Percentiles rank a stretch among this genome's conserved stretches.
phyloP scores from a whole-genome alignment of 2,888 invertebrate genomes.

The Caenorhabditis sulstoni region DNA sequence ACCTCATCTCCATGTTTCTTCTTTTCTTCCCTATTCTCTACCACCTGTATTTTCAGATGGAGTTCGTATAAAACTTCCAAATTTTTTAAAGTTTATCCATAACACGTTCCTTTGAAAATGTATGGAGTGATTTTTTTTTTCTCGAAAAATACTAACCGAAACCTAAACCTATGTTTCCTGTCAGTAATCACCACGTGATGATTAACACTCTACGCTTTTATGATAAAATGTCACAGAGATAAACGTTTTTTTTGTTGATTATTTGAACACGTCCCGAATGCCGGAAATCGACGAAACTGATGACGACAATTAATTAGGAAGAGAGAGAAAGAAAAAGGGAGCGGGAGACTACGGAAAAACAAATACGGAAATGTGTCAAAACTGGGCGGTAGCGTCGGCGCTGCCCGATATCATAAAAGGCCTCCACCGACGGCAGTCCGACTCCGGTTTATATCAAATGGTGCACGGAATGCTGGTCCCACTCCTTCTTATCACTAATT shows the following conservation, averaged over 20 bases:
- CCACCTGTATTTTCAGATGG: slow-evolving; percentile 4
- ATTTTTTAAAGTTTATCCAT: slow-evolving; percentile 46
- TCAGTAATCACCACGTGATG: slow-evolving; percentile 66
- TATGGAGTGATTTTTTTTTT: slow-evolving; percentile 51
- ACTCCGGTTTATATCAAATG: slow-evolving; percentile 42
- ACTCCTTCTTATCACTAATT: slow-evolving; percentile 19
- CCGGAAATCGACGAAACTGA: slow-evolving; percentile 44
- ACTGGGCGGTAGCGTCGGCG: slow-evolving; percentile 44
- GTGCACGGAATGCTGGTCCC: slow-evolving; percentile 15
- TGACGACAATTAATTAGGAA: slow-evolving; percentile 40
- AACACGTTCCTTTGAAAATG: slow-evolving; percentile 43
- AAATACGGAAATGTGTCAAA: slow-evolving; percentile 60
- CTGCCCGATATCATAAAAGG: slow-evolving; percentile 44
- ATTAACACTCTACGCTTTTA: slow-evolving; percentile 38
- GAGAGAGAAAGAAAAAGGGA: neutral
- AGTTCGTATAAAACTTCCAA: slow-evolving; percentile 25
- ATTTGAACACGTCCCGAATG: slow-evolving; percentile 37
- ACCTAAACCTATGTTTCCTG: slow-evolving; percentile 21
- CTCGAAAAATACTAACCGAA: slow-evolving; percentile 46
- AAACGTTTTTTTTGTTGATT: slow-evolving; percentile 36
- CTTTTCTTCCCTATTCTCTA: slow-evolving; percentile 21
- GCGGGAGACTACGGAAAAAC: slow-evolving; percentile 50
- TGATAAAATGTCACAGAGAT: slow-evolving; percentile 47
- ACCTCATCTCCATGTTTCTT: slow-evolving; percentile 48
- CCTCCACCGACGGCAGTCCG: slow-evolving; percentile 6